Evolutionary conservation across 2,113 vertebrate species (phyloP), one percentile per base, ranked within the genome.

Genomic region (Thalassoma bifasciatum): DNA sequence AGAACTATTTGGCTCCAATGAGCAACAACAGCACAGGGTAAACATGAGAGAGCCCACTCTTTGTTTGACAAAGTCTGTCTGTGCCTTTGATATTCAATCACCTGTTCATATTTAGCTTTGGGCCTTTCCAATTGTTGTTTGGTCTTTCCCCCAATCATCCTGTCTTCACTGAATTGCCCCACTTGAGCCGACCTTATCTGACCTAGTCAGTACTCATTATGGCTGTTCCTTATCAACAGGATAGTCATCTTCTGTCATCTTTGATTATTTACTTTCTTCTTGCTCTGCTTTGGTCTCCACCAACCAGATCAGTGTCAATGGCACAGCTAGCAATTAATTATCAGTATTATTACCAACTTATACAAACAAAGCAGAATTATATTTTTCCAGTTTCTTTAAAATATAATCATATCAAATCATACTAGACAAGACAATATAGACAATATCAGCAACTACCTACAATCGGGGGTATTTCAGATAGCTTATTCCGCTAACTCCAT

Each of bases 1-100:
- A 72, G 62, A 75, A 57, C 62, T 54, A 72, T 72, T 77, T 49
- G 66, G 53, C 67, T 79, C 64, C 73, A 60, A 46, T 51, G 40
- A 68, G 60, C n/a, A 69, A 47, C 75, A 66, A 56, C 75, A 62
- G 49, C 80, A 23, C 64, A 50, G 56, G 64, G 19, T 37, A 37
- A 61, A 75, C 51, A 69, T 19, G 52, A 60, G 64, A 60, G 64
- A 77, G 60, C 30, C 77, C 37, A 60, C 56, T 42, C 50, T 37
- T 54, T 46, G 23, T 34, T 64, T 56, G 38, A 40, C 47, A 13
- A 65, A 79, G 81, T 77, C 77, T 86, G 79, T 88, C 79, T 90
- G 75, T 86, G 79, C 67, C 77, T 84, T 82, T 88, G 70, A 88
- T 77, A 88, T 90, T 81, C 84, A 78, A 78, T 73, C 78, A 75